phyloP scores from a whole-genome alignment of 2,888 invertebrate genomes.

The Rotaria sp. region DNA sequence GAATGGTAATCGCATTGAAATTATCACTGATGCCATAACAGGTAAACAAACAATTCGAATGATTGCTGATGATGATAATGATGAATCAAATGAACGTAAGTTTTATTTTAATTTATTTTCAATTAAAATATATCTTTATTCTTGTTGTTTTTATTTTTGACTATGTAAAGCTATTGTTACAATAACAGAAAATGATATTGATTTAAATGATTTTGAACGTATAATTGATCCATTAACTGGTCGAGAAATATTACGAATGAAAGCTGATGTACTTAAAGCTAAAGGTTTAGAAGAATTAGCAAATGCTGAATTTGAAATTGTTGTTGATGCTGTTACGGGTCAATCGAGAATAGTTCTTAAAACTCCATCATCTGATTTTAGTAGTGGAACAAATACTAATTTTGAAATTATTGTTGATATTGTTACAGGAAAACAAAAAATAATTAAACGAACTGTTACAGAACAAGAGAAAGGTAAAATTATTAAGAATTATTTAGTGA shows the following conservation, averaged over 20 bases:
- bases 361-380: background rate
- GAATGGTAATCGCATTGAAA: background rate
- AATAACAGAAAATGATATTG: background rate
- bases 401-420: background rate
- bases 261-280: background rate
- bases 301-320: background rate
- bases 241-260: background rate
- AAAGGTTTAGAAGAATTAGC: background rate
- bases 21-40: background rate
- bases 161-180: too few relatives aligned
- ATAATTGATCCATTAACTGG: background rate
- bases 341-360: background rate
- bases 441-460: background rate
- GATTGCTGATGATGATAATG: background rate
- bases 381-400: background rate
- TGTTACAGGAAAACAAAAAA: background rate
- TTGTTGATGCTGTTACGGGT: background rate
- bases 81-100: too few relatives aligned
- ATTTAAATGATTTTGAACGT: background rate
- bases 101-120: too few relatives aligned
- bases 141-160: too few relatives aligned
- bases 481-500: too few relatives aligned
- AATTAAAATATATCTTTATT: too few relatives aligned
- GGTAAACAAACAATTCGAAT: background rate
- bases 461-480: background rate